Base-by-base conservation (phyloP, 2,888 invertebrate genomes). In the Mylabris sibirica region DNA sequence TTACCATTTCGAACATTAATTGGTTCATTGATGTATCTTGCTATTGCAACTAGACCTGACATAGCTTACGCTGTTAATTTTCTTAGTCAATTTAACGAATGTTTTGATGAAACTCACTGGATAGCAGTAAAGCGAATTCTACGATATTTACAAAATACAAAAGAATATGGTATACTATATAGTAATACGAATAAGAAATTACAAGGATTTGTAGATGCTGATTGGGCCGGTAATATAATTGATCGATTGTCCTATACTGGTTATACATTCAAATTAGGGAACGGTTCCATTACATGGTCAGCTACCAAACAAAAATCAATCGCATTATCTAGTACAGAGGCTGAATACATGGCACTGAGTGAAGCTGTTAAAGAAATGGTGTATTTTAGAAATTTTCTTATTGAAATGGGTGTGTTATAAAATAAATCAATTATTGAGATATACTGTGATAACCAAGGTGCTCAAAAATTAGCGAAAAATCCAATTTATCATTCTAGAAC, bases 191-290 rank as follows among this genome's bases (percentile, higher is more conserved):
- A 65, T 61, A 24, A 49, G 12, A 60, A 65, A 35, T 57, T 78
- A 59, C n/a, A 60, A 49, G 73, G 76, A 41, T 75, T 63, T 73
- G 74, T 72, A 24, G 77, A 75, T 65, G 72, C 75, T 41, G 75
- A 76, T 68, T 78, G 74, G 72, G 76, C 63, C 11, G 60, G 63
- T 20, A 60, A 69, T 67, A 26, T 14, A 22, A 62, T 17, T 9
- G 68, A 74, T 65, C 81, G 84, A 80, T 84, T 82, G 79, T 86
- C 85, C 17, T 80, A 76, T 69, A 79, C 77, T 24, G 80, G 78
- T 1, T 79, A 65, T 67, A 70, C 66, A 70, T 80, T 78, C 69
- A 66, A 26, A n/a, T 53, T 77, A 12, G 73, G 74, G n/a, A 71
- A 69, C 12, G 26, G 38, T 35, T 63, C 70, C 2, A 65, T 80